Percentiles rank a stretch among this genome's conserved stretches.
These are phyloP conservation scores for Eilema sororculum DNA, from an alignment of 2,888 invertebrate genomes.

Conservation along the genomic window DNA sequence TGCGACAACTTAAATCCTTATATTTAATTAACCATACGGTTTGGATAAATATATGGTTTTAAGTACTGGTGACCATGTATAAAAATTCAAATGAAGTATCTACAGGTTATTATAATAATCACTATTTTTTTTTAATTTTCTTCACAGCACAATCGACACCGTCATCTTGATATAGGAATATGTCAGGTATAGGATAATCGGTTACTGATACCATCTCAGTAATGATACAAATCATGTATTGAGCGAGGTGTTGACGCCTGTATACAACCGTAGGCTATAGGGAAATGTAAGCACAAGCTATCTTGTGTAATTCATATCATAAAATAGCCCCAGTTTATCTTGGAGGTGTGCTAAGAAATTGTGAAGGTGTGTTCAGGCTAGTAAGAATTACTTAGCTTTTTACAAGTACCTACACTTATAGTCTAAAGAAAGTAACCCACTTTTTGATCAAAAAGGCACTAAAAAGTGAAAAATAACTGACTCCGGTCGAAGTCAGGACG, in stretches of 20 bases:
- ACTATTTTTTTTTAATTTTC: background rate
- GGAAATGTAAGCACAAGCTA: slow-evolving; percentile 2
- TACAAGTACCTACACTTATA: background rate
- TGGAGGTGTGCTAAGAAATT: background rate
- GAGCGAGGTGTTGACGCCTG: slow-evolving; percentile 32
- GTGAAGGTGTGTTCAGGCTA: background rate
- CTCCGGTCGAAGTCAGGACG: too few species aligned
- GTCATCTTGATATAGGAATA: slow-evolving; percentile 28
- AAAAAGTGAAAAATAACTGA: too few species aligned
- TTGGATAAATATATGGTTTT: background rate
- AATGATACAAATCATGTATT: slow-evolving; percentile 49
- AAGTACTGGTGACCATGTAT: background rate
- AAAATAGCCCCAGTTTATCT: slow-evolving; percentile 7
- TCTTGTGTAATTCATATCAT: slow-evolving; percentile 3
- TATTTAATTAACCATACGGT: too few species aligned
- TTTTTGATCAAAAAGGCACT: too few species aligned
- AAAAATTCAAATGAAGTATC: background rate
- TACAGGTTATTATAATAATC: background rate
- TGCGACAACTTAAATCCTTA: too few species aligned
- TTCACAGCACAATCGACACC: slow-evolving; percentile 48
- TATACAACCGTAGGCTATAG: slow-evolving; percentile 13
- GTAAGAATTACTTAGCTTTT: background rate
- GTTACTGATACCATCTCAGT: slow-evolving; percentile 42
- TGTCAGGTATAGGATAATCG: slow-evolving; percentile 37
- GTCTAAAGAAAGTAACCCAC: too few species aligned